Evolutionary conservation across 92 coral and sea anemone genomes (phyloP), one percentile per base, ranked within the genome.

Genomic region (Phymanthus crucifer): DNA sequence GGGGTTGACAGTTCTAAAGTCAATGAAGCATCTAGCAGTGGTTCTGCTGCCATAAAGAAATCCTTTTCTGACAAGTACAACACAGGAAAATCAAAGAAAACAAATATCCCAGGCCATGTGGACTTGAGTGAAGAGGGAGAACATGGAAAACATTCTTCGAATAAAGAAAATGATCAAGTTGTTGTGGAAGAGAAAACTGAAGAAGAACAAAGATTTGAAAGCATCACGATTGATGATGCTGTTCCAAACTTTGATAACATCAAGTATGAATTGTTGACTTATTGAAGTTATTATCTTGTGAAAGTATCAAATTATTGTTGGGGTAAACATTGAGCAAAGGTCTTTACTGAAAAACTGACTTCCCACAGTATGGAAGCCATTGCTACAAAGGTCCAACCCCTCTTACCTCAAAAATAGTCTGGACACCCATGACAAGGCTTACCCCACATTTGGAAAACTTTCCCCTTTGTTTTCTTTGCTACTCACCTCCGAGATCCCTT

Each of bases 141-240:
- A 38, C 10, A 38, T 38, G 45, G 10, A 1, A 10, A 61, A 16
- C 11, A 54, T 10, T 14, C 12, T 61, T 27, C 68, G 29, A 10
- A 21, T 61, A 11, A 61, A 11, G 68, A 61, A 61, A 11, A 61
- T 6, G 18, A 27, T 26, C 36, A 27, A 26, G 68, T 79, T 19
- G 38, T 34, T 29, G 75, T 67, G 67, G 67, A 67, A 66, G 83
- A 67, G 8, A 52, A 27, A 10, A 26, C 26, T 32, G 52, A 32
- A 12, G 48, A 58, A 34, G 72, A n/a, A 37, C 38, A 35, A 26
- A 11, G 33, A 18, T 61, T 32, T 46, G 75, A 79, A 79, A 46
- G 73, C 9, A 90, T 92, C 40, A 87, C 92, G 37, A 85, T 92
- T 40, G 83, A 85, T 50, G 97, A 92, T 76, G 80, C 40, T 27